These are phyloP conservation scores for Cecidostiba fungosa DNA, from an alignment of 2,888 invertebrate species.

Conservation along the genomic window DNA sequence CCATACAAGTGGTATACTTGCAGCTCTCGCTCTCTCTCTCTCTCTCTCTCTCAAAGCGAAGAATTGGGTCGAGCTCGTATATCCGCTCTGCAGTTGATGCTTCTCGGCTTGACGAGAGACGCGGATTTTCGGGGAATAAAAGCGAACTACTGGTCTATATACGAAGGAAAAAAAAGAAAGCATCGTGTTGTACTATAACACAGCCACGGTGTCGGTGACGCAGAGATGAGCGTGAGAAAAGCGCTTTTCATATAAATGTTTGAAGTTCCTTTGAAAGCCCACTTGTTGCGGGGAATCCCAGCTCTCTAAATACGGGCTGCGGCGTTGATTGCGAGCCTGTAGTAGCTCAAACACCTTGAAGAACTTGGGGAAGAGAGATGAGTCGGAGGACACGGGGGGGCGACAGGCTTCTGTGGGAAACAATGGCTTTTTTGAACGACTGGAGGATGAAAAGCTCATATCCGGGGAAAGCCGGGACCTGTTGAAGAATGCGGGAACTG, in stretches of 20 bases:
- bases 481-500: not conserved
- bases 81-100: not conserved
- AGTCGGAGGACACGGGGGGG: not conserved
- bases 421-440: conserved; percentile 8
- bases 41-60: not conserved
- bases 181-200: not conserved
- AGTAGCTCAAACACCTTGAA: conserved; percentile 12
- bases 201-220: not conserved
- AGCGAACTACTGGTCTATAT: not conserved
- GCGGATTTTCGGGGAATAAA: not conserved
- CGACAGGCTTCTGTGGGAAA: not conserved
- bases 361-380: not conserved
- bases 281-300: not conserved
- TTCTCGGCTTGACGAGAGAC: not conserved
- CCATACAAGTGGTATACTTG: not conserved
- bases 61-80: conserved; percentile 14
- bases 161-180: not conserved
- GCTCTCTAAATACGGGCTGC: not conserved
- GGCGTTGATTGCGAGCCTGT: conserved; percentile 12
- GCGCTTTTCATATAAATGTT: conserved; percentile 13
- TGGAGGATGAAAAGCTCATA: conserved; percentile 1
- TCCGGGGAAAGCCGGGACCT: not conserved
- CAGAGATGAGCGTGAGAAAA: not conserved
- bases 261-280: conserved; percentile 8
- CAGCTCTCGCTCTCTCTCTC: no score